Evolutionary conservation across 2,113 vertebrate genomes (phyloP), one percentile per base, ranked within the genome.

Genomic region (Sprattus sprattus): DNA sequence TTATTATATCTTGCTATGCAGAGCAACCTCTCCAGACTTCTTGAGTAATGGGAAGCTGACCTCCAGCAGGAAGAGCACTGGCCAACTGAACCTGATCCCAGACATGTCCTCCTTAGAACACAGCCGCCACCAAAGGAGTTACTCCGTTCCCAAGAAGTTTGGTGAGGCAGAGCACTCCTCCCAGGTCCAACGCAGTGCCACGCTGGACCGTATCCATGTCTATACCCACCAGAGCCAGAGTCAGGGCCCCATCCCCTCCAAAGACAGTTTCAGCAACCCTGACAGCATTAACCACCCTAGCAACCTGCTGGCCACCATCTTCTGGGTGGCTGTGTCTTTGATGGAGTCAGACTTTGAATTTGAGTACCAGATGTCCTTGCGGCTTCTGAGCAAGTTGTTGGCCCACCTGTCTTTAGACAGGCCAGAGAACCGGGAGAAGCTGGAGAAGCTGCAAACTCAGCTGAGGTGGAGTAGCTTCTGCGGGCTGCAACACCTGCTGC

Each of bases 331-430:
- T 0, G 96, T 99, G 78, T 97, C 98, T 25, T 95, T 99, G 89
- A 99, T 99, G 98, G 98, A 99, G 92, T 99, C 98, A 0, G 98
- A 99, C 92, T 99, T 99, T 93, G 98, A 99, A 92, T 99, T 99
- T 92, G 98, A 99, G 87, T 99, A 99, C 87, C 95, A 99, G 45
- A 99, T 99, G 98, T 97, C 98, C 0, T 92, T 99, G 82, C 93
- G 97, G 45, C 94, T 99, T 8, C 92, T 99, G 87, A 97, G 96
- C 91, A 97, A 98, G 91, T 94, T 99, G 7, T 94, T 99, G 88
- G 96, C 97, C 81, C 95, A 98, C 89, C 96, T 99, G 89, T 98
- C 98, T 0, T 93, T 99, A 18, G 98, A 99, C 91, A 95, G 98
- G 93, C 95, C 94, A 1, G 98, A 99, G 93, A 99, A 98, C 92